Base-by-base conservation (phyloP, 2,113 vertebrate genomes). In the Saimiri boliviensis region DNA sequence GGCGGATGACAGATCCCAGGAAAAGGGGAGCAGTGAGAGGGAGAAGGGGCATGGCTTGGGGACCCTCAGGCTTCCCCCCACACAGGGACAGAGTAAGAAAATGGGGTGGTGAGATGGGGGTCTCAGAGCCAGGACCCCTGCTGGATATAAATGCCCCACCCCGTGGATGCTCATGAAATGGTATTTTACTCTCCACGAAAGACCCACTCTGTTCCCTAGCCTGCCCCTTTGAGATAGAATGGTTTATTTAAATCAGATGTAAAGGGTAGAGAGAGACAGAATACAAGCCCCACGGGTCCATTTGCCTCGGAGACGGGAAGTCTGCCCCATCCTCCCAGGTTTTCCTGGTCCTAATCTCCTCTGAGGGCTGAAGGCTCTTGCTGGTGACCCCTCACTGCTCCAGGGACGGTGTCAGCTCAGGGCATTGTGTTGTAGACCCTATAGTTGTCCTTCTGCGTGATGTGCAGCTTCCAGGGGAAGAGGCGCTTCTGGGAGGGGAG, bases 401-500 rank as follows among this genome's bases (percentile, higher is more conserved):
- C 47, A 13, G 90, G 68, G 56, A 16, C 7, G 4, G 25, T 9
- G 19, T 0, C 27, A 42, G 10, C 70, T 97, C 86, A 99, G 52
- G 98, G 98, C 35, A 97, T 98, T 0, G 98, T 98, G 96, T 98
- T 99, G 97, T 99, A 99, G 91, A 99, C 98, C 1, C 96, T 97
- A 40, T 99, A 95, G 95, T 99, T 98, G 9, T 99, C 98, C 90
- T 98, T 79, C 91, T 98, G 95, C 83, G 99, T 99, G 95, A 99
- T 93, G 4, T 99, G 98, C 89, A 99, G 95, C 94, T 99, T 99
- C 99, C 99, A 99, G 4, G 99, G 98, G 49, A 99, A 99, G 97
- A 99, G 99, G 91, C 98, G 99, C 92, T 99, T 99, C 98, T 99
- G 98, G 19, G 99, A 98, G 14, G 99, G 98, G 42, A 97, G 98